Base-by-base conservation (phyloP, 2,888 invertebrate genomes). In the Laothoe populi region DNA sequence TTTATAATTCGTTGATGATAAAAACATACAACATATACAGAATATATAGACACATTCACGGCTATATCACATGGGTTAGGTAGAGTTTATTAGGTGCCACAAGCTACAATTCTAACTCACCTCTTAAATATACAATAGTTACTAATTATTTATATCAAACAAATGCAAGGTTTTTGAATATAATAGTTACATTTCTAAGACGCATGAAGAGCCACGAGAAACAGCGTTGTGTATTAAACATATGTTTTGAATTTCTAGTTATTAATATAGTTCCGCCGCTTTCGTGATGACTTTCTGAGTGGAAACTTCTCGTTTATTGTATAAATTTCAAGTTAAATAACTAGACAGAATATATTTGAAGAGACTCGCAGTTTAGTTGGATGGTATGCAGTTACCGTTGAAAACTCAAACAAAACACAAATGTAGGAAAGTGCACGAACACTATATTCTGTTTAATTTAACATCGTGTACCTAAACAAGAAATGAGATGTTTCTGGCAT, bases 381-480 rank as follows among this genome's bases (percentile, higher is more conserved):
- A 44, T 19, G 19, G n/a, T 3, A n/a, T 26, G 26, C 21, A n/a
- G 16, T 45, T 23, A 42, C 8, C 42, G 26, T 26, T 42, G 40
- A 31, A 42, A 49, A 21, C 31, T 53, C 16, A 49, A 49, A 60
- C 49, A 53, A 61, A 61, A 26, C 42, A 42, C 53, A 42, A 64
- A 57, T 38, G 23, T 31, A 57, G 31, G 10, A 48, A 62, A 64
- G 35, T 59, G 59, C 48, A 61, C 31, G 21, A 44, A 44, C 44
- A 44, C 19, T 8, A n/a, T 65, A 61, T 63, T 61, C 62, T 66
- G 58, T 66, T 61, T 66, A 61, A 70, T 62, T 66, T 65, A 69
- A 67, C 58, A 63, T 60, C 53, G 63, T 63, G 64, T 62, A 26
- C 19, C 16, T 11, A 66, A 69, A 69, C 66, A 71, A 70, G 65